phyloP scores from a whole-genome alignment of 1,140 invertebrate species.

The Zaprionus tsacasi region DNA sequence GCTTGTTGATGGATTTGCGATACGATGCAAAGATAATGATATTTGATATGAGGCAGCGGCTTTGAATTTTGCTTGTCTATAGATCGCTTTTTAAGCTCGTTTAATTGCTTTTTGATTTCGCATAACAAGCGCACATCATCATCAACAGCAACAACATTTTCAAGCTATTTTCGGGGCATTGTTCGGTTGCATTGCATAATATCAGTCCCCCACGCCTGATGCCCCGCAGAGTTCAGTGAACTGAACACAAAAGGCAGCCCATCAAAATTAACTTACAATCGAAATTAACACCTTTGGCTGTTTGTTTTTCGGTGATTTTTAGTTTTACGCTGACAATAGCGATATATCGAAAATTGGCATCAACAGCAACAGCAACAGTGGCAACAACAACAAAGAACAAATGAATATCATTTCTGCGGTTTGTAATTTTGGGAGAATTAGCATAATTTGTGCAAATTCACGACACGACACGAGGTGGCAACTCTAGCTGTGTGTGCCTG shows the following conservation, averaged over 20 bases:
- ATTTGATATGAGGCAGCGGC: constrained; percentile 14
- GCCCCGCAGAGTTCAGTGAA: constrained; percentile 64
- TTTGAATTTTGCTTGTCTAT: constrained; percentile 11
- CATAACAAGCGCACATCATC: constrained; percentile 37
- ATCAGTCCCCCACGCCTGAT: background rate
- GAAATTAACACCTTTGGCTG: constrained; percentile 73
- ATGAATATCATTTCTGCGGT: constrained; percentile 69
- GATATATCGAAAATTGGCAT: constrained; percentile 59
- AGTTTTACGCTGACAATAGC: constrained; percentile 11
- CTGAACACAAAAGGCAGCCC: constrained; percentile 27
- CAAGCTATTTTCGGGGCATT: constrained; percentile 26
- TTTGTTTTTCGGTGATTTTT: constrained; percentile 53
- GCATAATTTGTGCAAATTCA: constrained; percentile 83
- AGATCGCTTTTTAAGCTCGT: constrained; percentile 2
- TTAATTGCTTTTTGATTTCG: constrained; percentile 45
- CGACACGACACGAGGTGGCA: constrained; percentile 65
- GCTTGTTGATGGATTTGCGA: constrained; percentile 42
- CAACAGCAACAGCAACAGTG: constrained; percentile 15
- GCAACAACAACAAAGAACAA: constrained; percentile 25
- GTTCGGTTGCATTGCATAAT: constrained; percentile 33
- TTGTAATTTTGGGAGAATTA: constrained; percentile 78
- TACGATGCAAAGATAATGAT: constrained; percentile 46
- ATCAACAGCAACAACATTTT: constrained; percentile 26
- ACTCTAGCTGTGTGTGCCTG: constrained; percentile 25
- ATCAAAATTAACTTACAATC: constrained; percentile 70